Evolutionary conservation across 2,888 invertebrate species (phyloP).

Genomic region (Synanthedon andrenaeformis): DNA sequence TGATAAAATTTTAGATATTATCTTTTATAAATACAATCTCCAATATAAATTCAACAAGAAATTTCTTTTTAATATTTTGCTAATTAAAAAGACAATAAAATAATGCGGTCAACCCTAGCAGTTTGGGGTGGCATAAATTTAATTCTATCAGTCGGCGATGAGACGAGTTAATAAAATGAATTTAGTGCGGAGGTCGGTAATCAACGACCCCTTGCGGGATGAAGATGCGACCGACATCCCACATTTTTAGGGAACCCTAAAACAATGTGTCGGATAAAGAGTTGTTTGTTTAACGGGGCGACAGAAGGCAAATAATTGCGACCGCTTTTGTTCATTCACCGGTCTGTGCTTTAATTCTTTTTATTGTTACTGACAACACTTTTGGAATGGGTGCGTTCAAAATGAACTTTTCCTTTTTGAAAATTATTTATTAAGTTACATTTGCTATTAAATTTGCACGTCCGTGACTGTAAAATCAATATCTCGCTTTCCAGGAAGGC

Average conservation of each 20-base stretch:
- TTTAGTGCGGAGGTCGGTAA: conserved; percentile 50
- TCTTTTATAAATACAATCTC: no score
- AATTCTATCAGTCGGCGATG: conserved; percentile 66
- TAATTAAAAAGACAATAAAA: no score
- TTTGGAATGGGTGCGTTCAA: no score
- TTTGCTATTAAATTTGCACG: no score
- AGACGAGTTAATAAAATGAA: conserved; percentile 68
- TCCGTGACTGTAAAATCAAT: no score
- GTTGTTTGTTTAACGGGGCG: conserved; percentile 49
- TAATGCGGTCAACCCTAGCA: conserved; percentile 30
- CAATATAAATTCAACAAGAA: no score
- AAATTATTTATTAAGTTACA: no score
- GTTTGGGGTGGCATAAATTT: conserved; percentile 52
- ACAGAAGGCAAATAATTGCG: conserved; percentile 59
- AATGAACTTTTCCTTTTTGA: no score
- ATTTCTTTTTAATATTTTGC: no score
- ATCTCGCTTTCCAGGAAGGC: no score
- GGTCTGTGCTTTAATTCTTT: conserved; percentile 29
- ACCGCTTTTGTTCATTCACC: conserved; percentile 25
- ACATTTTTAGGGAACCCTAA: conserved; percentile 38
- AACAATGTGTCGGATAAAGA: conserved; percentile 55
- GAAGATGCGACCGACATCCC: conserved; percentile 19
- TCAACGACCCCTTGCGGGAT: conserved; percentile 31
- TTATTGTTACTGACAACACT: conserved; percentile 5
- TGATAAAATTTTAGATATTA: no score